A percentile compares a stretch with the other conserved stretches of the same genome.
phyloP scores from a whole-genome alignment of 2,113 vertebrate species.

The Phalacrocorax aristotelis region DNA sequence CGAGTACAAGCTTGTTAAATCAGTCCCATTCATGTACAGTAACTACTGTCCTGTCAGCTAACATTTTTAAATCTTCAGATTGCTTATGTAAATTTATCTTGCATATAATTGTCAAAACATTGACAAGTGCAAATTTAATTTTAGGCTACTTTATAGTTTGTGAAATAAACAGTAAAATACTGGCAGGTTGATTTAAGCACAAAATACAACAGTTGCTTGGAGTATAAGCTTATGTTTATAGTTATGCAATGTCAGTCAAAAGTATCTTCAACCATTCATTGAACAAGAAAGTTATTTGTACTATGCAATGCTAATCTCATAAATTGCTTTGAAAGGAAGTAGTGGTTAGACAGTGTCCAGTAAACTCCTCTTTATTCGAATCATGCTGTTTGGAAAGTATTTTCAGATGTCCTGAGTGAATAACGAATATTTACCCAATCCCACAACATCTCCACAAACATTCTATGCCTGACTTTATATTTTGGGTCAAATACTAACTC shows the following conservation, averaged over 20 bases:
- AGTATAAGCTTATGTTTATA: background rate
- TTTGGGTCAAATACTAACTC: background rate
- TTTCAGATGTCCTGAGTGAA: background rate
- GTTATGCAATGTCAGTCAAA: background rate
- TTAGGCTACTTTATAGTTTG: background rate
- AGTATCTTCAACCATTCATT: background rate
- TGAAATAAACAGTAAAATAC: background rate
- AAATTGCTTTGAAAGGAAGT: background rate
- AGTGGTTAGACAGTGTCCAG: background rate
- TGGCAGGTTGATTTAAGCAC: background rate
- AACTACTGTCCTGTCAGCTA: background rate
- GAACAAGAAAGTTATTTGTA: background rate
- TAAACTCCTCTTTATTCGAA: background rate
- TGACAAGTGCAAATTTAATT: background rate
- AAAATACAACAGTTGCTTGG: background rate
- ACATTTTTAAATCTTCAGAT: background rate
- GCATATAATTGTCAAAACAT: background rate
- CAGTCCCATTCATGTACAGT: background rate
- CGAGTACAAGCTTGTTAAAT: background rate
- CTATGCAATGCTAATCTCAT: background rate
- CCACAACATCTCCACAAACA: background rate
- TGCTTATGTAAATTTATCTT: background rate
- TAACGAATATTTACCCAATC: background rate
- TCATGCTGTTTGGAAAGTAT: background rate
- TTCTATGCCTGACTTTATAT: background rate